Evolutionary conservation across 2,888 invertebrate genomes (phyloP).

Genomic region (Xestia ashworthii): DNA sequence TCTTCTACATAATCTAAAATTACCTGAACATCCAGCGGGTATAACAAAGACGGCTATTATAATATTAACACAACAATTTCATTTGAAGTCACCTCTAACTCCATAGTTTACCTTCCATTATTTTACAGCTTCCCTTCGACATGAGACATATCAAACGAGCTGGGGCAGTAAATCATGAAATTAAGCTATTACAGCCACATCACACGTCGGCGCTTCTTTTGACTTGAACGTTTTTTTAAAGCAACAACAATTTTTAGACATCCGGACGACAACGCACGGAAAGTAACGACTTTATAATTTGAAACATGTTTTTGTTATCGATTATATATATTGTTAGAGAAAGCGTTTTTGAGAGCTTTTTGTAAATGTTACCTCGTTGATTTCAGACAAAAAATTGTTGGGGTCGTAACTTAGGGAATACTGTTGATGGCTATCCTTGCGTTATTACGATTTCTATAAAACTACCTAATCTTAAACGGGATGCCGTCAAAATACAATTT

Average conservation of each 20-base stretch:
- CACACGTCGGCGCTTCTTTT: conserved; percentile 71
- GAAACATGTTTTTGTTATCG: conserved; percentile 72
- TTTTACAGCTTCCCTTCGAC: conserved; percentile 71
- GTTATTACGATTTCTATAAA: not conserved
- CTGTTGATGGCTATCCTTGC: too few relatives aligned
- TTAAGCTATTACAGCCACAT: conserved; percentile 77
- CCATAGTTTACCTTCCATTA: conserved; percentile 63
- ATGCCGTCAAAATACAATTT: not conserved
- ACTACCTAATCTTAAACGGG: not conserved
- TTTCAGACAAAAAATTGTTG: not conserved
- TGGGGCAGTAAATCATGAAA: conserved; percentile 79
- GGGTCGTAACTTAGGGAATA: not conserved
- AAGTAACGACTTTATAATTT: conserved; percentile 69
- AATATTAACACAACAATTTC: conserved; percentile 38
- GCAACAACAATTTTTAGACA: conserved; percentile 75
- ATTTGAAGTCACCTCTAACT: conserved; percentile 57
- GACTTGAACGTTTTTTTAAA: conserved; percentile 71
- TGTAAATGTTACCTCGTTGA: not conserved
- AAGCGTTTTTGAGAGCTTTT: conserved; percentile 25
- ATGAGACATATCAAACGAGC: conserved; percentile 70
- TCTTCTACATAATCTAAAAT: not conserved
- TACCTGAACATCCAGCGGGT: conserved; percentile 9
- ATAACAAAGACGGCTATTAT: conserved; percentile 40
- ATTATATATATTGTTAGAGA: conserved; percentile 42
- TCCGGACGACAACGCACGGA: conserved; percentile 69